Base-by-base conservation (phyloP, 1,140 invertebrate species). In the Drosophila tristis region DNA sequence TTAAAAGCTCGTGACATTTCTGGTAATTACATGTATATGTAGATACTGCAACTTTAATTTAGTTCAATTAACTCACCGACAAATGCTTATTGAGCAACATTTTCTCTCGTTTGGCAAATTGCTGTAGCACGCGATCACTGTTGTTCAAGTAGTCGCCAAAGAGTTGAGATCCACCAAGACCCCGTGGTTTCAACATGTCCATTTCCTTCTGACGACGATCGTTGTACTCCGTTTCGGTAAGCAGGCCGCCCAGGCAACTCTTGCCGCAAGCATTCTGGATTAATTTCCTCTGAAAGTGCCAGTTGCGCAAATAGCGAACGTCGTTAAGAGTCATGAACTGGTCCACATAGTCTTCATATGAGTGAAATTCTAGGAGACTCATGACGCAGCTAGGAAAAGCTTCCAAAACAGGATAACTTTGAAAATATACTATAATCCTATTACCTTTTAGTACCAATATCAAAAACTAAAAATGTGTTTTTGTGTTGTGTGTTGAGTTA, bases 341-440 rank as follows among this genome's bases (percentile, higher is more conserved):
- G 48, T 82, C 60, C 49, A 79, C 45, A 42, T 79, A 79, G 0
- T 79, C 72, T 31, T 76, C 56, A 13, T 76, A 73, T 1, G 43
- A 49, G 9, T 45, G 47, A 9, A 55, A 85, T 6, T 50, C 23
- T 0, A 57, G 39, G 16, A 68, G 16, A 2, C n/a, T 61, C 80
- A 82, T 84, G 23, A 13, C 23, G 11, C 2, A 6, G 11, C 15
- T 6, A 8, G 29, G 7, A 44, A 23, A 26, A 26, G 2, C 39
- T 31, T 8, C 7, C 8, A 29, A 16, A 23, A 49, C 16, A 5
- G 9, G 35, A 25, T 53, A 44, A 61, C n/a, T 9, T 4, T 8
- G 20, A 47, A 31, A 25, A 23, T 2, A 5, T 7, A 11, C 2
- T 11, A 35, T 43, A 56, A 48, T 16, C 16, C 13, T 25, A 42